Evolutionary conservation across 2,113 vertebrate species (phyloP), one percentile per base, ranked within the genome.

Genomic region (Terrapene triunguis): DNA sequence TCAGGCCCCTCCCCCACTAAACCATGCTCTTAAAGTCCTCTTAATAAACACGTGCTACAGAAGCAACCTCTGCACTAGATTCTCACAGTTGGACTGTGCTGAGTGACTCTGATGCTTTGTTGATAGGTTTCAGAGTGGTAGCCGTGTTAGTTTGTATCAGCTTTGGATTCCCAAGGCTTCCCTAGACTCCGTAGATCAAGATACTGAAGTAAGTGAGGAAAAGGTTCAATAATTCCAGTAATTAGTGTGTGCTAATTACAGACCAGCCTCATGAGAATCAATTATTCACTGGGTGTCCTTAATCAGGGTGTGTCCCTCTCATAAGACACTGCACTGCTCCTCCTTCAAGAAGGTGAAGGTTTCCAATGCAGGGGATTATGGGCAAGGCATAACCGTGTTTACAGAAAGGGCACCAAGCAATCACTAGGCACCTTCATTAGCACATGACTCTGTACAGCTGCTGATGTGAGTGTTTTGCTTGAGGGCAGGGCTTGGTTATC

Each of bases 181-280:
- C 19, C 53, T 21, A 54, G 50, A 87, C 89, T 50, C 11, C 12
- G 1, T 27, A 27, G 6, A 47, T 25, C 42, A 47, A 25, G 88
- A 85, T 90, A 94, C 96, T 91, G 93, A 65, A 96, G 89, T 95
- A 79, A 85, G 69, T 76, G 89, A 88, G 92, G 92, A 96, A 97
- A 92, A 97, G 93, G 89, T 97, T 97, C 96, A 93, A 96, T 94
- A 96, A 97, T 96, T 88, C 74, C 89, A 38, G 38, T 97, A 97
- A 97, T 97, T 97, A 97, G 95, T 95, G 19, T 9, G 19, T 72
- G 96, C 93, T 97, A 97, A 97, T 97, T 97, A 97, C 95, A 97
- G 96, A 97, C 93, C 94, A 97, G 95, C 86, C 57, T 89, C 96
- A 95, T 94, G 95, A 78, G 96, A 97, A 96, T 96, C 90, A 91